Base-by-base conservation (phyloP, 2,113 vertebrate genomes). In the Cheilinus undulatus region DNA sequence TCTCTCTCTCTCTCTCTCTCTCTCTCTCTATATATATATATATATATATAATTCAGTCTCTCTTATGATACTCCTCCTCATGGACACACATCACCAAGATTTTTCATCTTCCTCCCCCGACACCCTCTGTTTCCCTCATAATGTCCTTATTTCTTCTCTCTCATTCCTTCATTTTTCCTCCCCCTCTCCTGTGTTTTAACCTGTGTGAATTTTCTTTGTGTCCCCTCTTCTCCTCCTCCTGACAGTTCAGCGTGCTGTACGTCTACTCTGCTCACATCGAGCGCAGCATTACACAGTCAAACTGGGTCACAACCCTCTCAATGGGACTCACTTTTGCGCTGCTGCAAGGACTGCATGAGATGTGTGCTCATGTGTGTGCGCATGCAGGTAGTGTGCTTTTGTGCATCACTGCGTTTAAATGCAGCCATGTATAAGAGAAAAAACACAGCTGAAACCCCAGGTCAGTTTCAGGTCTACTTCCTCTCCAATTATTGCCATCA, bases 271-370 rank as follows among this genome's bases (percentile, higher is more conserved):
- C 73, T 80, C 75, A 76, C 46, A 73, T 66, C 11, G 12, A 82
- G 54, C n/a, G n/a, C 42, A 62, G 73, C 67, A 76, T 86, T 82
- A 85, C 48, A 49, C 76, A 77, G 86, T 86, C 80, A 84, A 89
- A 88, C 66, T 91, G 84, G 89, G 91, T 91, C 84, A 87, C 73
- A 82, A 82, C 79, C 85, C 70, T 85, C 74, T 83, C 79, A 63
- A 50, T 72, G 69, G 73, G 76, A 73, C 80, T 63, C 69, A 78
- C 62, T 71, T 74, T 17, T 19, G 58, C 32, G 52, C 68, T 34
- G 72, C 69, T 58, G 67, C 62, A 65, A 67, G 73, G 69, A 69
- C 75, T 60, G 75, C 63, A 56, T 52, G 52, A 61, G 23, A 67
- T 54, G 70, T 69, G 73, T 17, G 68, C n/a, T 48, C 50, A 4